phyloP scores from a whole-genome alignment of 1,140 invertebrate species.

The Hyphantria cunea region DNA sequence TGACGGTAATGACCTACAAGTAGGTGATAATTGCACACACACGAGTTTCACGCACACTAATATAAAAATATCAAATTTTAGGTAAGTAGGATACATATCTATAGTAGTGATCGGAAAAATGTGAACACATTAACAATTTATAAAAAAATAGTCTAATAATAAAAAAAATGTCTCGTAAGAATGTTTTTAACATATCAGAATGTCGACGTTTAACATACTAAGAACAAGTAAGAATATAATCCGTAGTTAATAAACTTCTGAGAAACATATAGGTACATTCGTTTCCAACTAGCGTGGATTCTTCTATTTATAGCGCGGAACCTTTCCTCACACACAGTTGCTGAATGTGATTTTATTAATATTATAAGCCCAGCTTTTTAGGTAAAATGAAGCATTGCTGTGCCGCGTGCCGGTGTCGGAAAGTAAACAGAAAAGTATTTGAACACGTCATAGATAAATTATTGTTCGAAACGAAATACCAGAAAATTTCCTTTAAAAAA shows the following conservation, averaged over 20 bases:
- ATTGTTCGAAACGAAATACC: too few species aligned
- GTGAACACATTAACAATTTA: too few species aligned
- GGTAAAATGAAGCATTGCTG: too few species aligned
- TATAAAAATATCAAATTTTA: neutral
- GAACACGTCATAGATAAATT: too few species aligned
- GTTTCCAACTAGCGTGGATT: neutral
- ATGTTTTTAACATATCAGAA: too few species aligned
- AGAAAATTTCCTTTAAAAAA: too few species aligned
- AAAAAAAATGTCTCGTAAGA: too few species aligned
- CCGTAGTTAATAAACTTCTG: neutral
- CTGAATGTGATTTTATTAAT: constrained; percentile 9
- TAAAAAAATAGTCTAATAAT: too few species aligned
- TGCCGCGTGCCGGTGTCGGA: too few species aligned
- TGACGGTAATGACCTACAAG: constrained; percentile 12
- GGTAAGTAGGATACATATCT: too few species aligned
- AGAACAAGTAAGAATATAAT: neutral
- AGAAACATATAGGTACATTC: neutral
- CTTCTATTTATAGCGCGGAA: neutral
- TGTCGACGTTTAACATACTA: too few species aligned
- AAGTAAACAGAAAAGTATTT: constrained; percentile 8
- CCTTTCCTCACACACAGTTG: neutral
- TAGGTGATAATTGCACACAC: neutral
- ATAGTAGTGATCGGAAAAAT: too few species aligned
- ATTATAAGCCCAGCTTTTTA: constrained; percentile 1
- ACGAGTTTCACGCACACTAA: neutral